Base-by-base conservation (phyloP, 2,113 vertebrate species). In the Pseudorectes ferrugineus region DNA sequence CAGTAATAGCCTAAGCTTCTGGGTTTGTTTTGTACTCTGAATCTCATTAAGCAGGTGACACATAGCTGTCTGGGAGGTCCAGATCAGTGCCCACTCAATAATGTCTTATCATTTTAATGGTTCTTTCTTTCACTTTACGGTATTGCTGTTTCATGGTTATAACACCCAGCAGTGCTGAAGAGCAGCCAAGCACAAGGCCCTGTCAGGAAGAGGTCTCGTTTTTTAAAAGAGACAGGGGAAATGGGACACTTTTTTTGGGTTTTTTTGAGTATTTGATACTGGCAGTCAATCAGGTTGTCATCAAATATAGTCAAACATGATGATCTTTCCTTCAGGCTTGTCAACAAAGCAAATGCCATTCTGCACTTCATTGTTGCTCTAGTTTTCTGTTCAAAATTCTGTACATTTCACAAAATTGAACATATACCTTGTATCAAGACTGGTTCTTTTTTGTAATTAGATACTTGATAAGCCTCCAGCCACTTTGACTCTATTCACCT, bases 171-270 rank as follows among this genome's bases (percentile, higher is more conserved):
- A 63, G 40, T 22, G 43, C 42, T 55, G 38, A 62, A 55, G 24
- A 73, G 18, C 5, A 52, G 67, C 22, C 29, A 55, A 45, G 14
- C 42, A 51, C 5, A 51, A 51, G 54, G 35, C 2, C 26, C 11
- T 57, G 36, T n/a, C 21, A 35, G 26, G 26, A 38, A 77, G 24
- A 84, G 14, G 25, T 48, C 14, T 68, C 8, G 5, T 17, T 58
- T 55, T 66, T 17, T 12, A 51, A 52, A 68, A 48, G 8, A 20
- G 8, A 48, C 17, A 26, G 20, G 24, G 10, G 62, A 46, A 72
- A 68, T 5, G 7, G 10, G 52, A 61, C 0, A 0, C 5, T 28
- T 78, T 35, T n/a, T 6, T 25, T 51, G 13, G 3, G 0, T 3
- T 58, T 59, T 38, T 75, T 78, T 78, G 22, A 67, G 21, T 46